These are phyloP conservation scores for Ormyrus rosae DNA, from an alignment of 2,888 invertebrate species.

Conservation along the genomic window DNA sequence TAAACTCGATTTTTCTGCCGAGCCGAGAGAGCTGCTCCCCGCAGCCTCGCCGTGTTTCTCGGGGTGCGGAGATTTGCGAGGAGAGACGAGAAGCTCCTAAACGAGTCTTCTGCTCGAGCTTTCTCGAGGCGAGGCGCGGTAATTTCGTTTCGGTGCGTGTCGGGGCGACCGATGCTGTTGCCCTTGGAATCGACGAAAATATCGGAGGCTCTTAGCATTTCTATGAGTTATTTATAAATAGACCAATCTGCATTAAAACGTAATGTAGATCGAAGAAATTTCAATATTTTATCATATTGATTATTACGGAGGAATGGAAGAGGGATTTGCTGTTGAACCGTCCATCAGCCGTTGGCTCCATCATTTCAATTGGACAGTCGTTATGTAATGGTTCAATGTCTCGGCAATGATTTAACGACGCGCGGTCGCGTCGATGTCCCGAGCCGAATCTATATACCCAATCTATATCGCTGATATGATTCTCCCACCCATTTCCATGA, in stretches of 20 bases:
- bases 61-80: not conserved
- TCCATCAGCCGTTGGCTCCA: constrained; percentile 16
- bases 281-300: no score
- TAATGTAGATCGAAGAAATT: no score
- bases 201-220: no score
- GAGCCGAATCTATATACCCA: constrained; percentile 47
- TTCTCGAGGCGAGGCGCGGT: constrained; percentile 3
- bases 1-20: constrained; percentile 35
- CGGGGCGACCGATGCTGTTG: no score
- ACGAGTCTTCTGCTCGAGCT: not conserved
- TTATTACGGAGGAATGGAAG: no score
- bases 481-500: constrained; percentile 35
- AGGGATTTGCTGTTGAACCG: not conserved
- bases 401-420: constrained; percentile 72
- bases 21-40: not conserved
- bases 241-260: no score
- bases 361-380: constrained; percentile 44
- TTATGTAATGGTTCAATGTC: constrained; percentile 68
- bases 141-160: not conserved
- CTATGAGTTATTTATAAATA: no score
- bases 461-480: constrained; percentile 34
- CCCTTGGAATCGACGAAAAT: no score
- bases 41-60: not conserved
- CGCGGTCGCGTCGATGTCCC: constrained; percentile 42
- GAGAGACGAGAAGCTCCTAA: no score